These are phyloP conservation scores for Agrypnus murinus DNA, from an alignment of 2,888 invertebrate species.

Conservation along the genomic window DNA sequence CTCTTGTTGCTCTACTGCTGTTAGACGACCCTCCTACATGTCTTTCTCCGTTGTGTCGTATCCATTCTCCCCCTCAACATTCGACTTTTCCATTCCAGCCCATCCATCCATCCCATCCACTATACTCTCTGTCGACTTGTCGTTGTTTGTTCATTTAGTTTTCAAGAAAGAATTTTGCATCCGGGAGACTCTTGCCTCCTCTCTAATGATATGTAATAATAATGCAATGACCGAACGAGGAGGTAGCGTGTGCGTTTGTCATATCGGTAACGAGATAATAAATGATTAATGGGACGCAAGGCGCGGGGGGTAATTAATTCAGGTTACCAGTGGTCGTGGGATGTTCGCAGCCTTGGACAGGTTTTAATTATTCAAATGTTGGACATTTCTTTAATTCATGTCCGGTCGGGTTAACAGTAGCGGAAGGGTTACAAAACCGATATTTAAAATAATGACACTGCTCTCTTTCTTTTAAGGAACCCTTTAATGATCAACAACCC, in stretches of 20 bases:
- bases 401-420: slow-evolving; percentile 54
- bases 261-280: slow-evolving; percentile 34
- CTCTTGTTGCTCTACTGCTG: slow-evolving; percentile 47
- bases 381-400: slow-evolving; percentile 64
- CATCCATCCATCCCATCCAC: slow-evolving; percentile 1
- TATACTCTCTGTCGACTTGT: too few relatives aligned
- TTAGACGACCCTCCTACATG: slow-evolving; percentile 28
- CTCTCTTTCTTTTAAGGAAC: slow-evolving; percentile 37
- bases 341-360: slow-evolving; percentile 58
- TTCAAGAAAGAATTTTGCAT: slow-evolving; percentile 25
- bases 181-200: not conserved
- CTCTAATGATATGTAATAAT: slow-evolving; percentile 11
- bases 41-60: slow-evolving; percentile 8
- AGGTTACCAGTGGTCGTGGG: slow-evolving; percentile 48
- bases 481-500: slow-evolving; percentile 45
- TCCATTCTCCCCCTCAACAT: slow-evolving; percentile 12
- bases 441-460: slow-evolving; percentile 50
- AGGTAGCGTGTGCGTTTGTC: slow-evolving; percentile 36
- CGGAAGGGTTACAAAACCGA: slow-evolving; percentile 50
- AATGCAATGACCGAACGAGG: not conserved
- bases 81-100: not conserved
- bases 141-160: slow-evolving; percentile 13
- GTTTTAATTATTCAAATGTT: slow-evolving; percentile 64
- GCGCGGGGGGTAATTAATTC: slow-evolving; percentile 54
- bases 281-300: slow-evolving; percentile 41